Conservation (phyloP, 2,888 invertebrate genomes). For the Pseudolycoriella hygida region DNA sequence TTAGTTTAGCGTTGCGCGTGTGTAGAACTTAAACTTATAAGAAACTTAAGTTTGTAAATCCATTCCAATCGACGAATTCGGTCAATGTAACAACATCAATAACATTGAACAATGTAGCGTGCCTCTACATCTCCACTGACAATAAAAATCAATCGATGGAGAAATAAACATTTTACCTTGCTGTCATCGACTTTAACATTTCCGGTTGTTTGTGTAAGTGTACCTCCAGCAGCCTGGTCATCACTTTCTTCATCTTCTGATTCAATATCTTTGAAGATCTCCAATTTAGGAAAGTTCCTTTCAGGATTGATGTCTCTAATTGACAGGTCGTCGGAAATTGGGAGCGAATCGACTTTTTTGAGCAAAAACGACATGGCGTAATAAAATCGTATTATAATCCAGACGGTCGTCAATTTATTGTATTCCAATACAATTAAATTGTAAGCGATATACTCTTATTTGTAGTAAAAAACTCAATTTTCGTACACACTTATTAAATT, state of each 20-base stretch:
- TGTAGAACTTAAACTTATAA: no score
- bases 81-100: no score
- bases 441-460: neutral
- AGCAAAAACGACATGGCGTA: slow-evolving; percentile 5
- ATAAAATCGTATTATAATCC: neutral
- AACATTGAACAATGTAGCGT: no score
- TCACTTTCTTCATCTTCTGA: neutral
- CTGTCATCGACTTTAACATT: no score
- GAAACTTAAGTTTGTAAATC: no score
- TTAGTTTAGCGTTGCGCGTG: no score
- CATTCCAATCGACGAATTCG: no score
- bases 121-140: no score
- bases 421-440: neutral
- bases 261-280: slow-evolving; percentile 3
- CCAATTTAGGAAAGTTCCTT: neutral
- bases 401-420: neutral
- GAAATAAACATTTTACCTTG: no score
- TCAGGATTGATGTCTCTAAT: slow-evolving; percentile 3
- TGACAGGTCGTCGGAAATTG: neutral
- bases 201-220: no score
- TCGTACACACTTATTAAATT: neutral
- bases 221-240: no score
- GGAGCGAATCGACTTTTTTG: slow-evolving; percentile 2
- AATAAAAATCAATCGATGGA: no score
- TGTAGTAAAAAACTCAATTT: neutral